A percentile compares a stretch with the other conserved stretches of the same genome.
Conservation (phyloP, 1,140 invertebrate genomes). For the Drosophila repleta region DNA sequence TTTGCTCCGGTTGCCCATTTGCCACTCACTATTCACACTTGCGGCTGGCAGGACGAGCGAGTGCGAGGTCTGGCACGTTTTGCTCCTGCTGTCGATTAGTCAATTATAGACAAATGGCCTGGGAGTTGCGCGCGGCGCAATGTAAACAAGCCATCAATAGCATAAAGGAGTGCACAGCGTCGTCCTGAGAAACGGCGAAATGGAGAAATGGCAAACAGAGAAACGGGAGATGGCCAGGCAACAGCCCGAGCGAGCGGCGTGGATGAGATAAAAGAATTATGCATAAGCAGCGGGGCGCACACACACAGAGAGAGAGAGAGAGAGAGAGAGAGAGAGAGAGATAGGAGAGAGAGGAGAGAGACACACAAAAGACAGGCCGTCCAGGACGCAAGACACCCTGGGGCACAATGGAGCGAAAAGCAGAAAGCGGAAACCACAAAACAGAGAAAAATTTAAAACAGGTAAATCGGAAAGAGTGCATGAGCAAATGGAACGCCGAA, state of each 20-base stretch:
- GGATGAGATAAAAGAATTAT: conserved; percentile 76
- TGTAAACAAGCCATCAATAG: conserved; percentile 80
- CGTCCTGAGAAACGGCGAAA: background rate
- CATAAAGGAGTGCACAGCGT: conserved; percentile 24
- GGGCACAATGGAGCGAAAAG: conserved; percentile 41
- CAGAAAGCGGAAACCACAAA: conserved; percentile 66
- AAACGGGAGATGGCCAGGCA: conserved; percentile 1
- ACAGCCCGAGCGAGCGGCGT: conserved; percentile 20
- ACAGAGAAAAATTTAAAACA: conserved; percentile 60
- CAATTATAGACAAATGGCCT: conserved; percentile 79
- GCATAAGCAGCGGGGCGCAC: conserved; percentile 57
- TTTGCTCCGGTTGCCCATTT: conserved; percentile 19
- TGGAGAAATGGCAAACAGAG: background rate
- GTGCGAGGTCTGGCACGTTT: conserved; percentile 20
- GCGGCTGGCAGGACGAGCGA: conserved; percentile 6
- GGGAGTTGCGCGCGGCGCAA: conserved; percentile 63
- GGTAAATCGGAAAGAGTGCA: conserved; percentile 13
- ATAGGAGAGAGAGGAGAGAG: too few species aligned
- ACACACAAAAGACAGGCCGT: conserved; percentile 51
- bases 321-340: conserved; percentile 22
- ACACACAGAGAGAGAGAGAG: conserved; percentile 13
- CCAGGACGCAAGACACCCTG: conserved; percentile 29
- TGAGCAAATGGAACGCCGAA: conserved; percentile 8
- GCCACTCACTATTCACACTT: conserved; percentile 17
- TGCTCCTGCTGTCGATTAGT: conserved; percentile 71